These are phyloP conservation scores for Archilochus colubris DNA, from an alignment of 2,113 vertebrate species.

Conservation along the genomic window DNA sequence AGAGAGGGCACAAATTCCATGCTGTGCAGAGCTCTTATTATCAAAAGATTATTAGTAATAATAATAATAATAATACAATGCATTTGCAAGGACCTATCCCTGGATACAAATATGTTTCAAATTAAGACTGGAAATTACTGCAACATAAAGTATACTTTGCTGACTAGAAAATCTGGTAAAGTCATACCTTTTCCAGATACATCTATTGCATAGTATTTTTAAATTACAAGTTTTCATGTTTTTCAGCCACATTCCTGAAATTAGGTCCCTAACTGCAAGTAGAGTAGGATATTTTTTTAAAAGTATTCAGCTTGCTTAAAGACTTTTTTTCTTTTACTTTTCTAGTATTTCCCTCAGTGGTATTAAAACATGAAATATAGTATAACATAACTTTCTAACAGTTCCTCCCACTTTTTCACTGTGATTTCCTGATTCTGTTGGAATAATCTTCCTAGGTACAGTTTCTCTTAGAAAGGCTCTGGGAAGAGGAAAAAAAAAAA, in stretches of 20 bases:
- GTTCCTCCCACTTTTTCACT: not conserved
- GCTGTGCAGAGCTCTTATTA: not conserved
- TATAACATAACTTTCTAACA: not conserved
- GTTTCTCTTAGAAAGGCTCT: not conserved
- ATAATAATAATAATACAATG: not conserved
- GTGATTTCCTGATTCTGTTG: not conserved
- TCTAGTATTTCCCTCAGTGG: not conserved
- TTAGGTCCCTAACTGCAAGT: not conserved
- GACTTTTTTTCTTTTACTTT: not conserved
- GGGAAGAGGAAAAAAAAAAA: not conserved
- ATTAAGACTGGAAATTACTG: conserved; percentile 20
- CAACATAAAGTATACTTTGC: not conserved
- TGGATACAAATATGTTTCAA: conserved; percentile 22
- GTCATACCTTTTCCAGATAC: not conserved
- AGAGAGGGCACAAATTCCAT: not conserved
- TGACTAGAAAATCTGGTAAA: conserved; percentile 26
- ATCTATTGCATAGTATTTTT: not conserved
- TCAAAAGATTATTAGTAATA: not conserved
- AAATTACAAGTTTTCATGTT: not conserved
- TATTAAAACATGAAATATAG: not conserved
- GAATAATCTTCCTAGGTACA: not conserved
- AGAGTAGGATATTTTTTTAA: not conserved
- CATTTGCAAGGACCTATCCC: not conserved
- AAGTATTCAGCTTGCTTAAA: not conserved
- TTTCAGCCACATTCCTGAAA: not conserved